Conservation (phyloP, 2,113 vertebrate species). For the Bubo scandiacus region DNA sequence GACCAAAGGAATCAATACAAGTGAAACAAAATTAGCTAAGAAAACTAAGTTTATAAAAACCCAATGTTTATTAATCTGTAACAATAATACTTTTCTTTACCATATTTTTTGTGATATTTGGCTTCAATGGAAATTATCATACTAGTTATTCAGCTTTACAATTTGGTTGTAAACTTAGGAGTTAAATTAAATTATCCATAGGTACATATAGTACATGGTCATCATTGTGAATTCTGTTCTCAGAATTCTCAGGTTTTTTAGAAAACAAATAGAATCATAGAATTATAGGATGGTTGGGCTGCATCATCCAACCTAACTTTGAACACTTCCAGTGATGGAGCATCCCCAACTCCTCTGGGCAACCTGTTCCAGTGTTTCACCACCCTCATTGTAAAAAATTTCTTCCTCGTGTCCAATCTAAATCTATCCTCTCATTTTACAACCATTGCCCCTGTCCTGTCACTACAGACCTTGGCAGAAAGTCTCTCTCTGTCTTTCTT, state of each 20-base stretch:
- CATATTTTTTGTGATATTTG: neutral
- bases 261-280: neutral
- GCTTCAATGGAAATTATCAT: neutral
- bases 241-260: neutral
- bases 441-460: neutral
- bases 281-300: neutral
- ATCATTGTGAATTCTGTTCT: neutral
- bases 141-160: neutral
- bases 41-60: neutral
- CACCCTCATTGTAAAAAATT: neutral
- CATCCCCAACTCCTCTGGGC: neutral
- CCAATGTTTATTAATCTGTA: neutral
- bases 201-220: neutral
- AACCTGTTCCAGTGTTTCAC: neutral
- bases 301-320: neutral
- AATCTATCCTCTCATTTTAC: neutral
- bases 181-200: neutral
- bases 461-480: neutral
- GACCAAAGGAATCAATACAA: neutral
- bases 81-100: neutral
- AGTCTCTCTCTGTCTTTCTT: neutral
- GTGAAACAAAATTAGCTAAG: neutral
- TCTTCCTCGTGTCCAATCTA: neutral
- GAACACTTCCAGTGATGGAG: neutral
- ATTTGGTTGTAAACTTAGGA: neutral